Percentiles rank a stretch among this genome's conserved stretches.
Evolutionary conservation across 2,888 invertebrate species (phyloP).

Genomic region (Helleia helle): DNA sequence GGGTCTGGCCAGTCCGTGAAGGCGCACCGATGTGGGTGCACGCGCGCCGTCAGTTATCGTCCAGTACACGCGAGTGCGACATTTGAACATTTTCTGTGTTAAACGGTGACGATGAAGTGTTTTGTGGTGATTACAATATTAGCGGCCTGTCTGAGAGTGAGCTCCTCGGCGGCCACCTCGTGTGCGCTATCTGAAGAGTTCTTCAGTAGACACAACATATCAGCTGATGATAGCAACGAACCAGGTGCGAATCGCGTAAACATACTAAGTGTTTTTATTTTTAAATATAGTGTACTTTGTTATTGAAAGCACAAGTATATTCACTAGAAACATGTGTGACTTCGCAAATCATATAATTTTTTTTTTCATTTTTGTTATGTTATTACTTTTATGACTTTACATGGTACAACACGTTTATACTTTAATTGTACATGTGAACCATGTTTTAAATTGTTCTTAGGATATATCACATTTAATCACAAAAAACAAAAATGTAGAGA

Average conservation of each 20-base stretch:
- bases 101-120: conserved; percentile 60
- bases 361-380: too few relatives aligned
- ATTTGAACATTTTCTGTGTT: conserved; percentile 32
- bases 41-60: conserved; percentile 41
- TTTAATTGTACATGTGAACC: too few relatives aligned
- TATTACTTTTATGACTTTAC: too few relatives aligned
- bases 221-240: conserved; percentile 62
- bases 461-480: too few relatives aligned
- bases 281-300: background rate
- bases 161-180: conserved; percentile 42
- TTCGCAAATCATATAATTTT: too few relatives aligned
- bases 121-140: conserved; percentile 46
- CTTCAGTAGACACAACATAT: conserved; percentile 58
- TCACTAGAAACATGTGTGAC: too few relatives aligned
- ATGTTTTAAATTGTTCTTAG: too few relatives aligned
- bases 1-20: conserved; percentile 43
- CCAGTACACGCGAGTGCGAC: conserved; percentile 53
- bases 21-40: conserved; percentile 60
- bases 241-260: conserved; percentile 48
- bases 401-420: too few relatives aligned
- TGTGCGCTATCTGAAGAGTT: conserved; percentile 49
- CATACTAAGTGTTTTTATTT: conserved; percentile 8
- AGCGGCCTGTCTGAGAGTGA: conserved; percentile 38
- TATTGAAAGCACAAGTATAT: background rate
- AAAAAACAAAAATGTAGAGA: too few relatives aligned